phyloP scores from a whole-genome alignment of 2,113 vertebrate genomes.

The Setophaga petechia region DNA sequence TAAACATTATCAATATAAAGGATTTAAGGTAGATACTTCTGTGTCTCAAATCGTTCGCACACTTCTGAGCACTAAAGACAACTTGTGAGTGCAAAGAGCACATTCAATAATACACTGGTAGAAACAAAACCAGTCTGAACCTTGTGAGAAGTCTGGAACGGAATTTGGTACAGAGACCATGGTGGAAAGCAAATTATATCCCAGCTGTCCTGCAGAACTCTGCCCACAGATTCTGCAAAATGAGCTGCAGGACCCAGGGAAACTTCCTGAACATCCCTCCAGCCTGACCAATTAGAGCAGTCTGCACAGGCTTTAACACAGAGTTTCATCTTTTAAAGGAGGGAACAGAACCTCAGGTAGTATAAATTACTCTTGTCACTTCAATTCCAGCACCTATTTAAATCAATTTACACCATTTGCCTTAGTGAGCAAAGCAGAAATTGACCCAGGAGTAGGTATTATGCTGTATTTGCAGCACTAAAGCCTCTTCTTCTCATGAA shows the following conservation, averaged over 20 bases:
- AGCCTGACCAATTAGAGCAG: not conserved
- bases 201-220: not conserved
- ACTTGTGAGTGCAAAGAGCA: not conserved
- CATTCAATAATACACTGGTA: not conserved
- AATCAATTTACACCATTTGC: constrained; percentile 42
- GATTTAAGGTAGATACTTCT: not conserved
- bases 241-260: not conserved
- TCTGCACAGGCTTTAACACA: not conserved
- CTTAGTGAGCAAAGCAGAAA: constrained; percentile 35
- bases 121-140: not conserved
- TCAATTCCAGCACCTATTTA: constrained; percentile 51
- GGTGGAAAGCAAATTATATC: not conserved
- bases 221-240: not conserved
- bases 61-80: not conserved
- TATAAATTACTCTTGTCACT: constrained; percentile 61
- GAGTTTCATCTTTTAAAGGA: not conserved
- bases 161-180: not conserved
- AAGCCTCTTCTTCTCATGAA: not conserved
- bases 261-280: not conserved
- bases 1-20: not conserved
- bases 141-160: not conserved
- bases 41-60: not conserved
- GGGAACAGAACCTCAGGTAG: not conserved
- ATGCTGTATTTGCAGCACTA: not conserved
- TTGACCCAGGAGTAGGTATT: not conserved